A percentile compares a stretch with the other conserved stretches of the same genome.
Conservation (phyloP, 2,888 invertebrate species). For the Dorcus hopei region DNA sequence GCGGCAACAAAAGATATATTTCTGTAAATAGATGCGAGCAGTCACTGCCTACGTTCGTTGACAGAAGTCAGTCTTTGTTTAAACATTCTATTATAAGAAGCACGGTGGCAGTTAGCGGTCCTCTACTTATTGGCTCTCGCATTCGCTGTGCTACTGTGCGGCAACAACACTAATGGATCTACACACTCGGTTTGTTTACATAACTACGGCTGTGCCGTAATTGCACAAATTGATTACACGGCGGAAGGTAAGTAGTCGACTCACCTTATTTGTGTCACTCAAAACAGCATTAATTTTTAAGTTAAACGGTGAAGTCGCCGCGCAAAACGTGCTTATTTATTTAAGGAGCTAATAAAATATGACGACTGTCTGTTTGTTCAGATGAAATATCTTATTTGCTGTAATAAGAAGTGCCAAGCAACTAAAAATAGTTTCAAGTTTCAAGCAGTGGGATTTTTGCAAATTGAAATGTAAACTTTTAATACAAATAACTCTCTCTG, state of each 20-base stretch:
- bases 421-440: no score
- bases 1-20: constrained; percentile 13
- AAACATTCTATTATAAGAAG: constrained; percentile 25
- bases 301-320: no score
- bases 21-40: constrained; percentile 11
- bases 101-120: constrained; percentile 25
- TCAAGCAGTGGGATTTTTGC: no score
- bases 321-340: no score
- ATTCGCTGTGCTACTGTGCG: constrained; percentile 20
- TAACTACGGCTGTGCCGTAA: not conserved
- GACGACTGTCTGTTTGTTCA: no score
- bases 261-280: no score
- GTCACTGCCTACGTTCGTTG: not conserved
- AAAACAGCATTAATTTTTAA: no score
- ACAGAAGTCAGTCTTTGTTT: constrained; percentile 17
- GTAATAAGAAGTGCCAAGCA: no score
- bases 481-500: no score
- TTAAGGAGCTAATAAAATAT: no score
- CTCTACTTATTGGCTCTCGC: constrained; percentile 26
- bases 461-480: no score
- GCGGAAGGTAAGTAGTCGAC: not conserved
- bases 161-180: constrained; percentile 30
- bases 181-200: constrained; percentile 23
- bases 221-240: constrained; percentile 1
- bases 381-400: no score